Percentiles rank a stretch among this genome's conserved stretches.
phyloP scores from a whole-genome alignment of 2,888 invertebrate species.

The Allygus modestus region DNA sequence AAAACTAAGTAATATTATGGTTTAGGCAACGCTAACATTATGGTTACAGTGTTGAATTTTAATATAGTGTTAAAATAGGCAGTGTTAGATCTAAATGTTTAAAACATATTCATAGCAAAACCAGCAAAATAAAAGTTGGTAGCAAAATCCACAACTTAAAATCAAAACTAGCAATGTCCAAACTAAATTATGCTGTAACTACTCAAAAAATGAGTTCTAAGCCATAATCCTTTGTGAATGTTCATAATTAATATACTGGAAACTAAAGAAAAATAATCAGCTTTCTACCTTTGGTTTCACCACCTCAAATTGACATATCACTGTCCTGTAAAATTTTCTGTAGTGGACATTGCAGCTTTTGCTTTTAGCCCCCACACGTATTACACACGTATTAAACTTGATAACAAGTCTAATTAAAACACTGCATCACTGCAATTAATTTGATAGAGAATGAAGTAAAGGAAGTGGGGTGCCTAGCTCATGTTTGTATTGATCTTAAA shows the following conservation, averaged over 20 bases:
- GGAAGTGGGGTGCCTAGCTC: too few species aligned
- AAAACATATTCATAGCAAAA: constrained; percentile 37
- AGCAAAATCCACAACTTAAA: constrained; percentile 53
- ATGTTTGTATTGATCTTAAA: too few species aligned
- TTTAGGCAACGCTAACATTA: constrained; percentile 55
- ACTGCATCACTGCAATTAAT: too few species aligned
- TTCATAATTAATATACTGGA: constrained; percentile 46
- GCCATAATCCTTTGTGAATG: constrained; percentile 19
- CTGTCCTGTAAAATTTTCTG: constrained; percentile 58
- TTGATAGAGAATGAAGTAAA: too few species aligned
- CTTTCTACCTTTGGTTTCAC: constrained; percentile 47
- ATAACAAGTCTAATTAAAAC: too few species aligned
- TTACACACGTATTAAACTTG: too few species aligned
- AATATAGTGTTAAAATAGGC: constrained; percentile 44
- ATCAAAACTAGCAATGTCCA: constrained; percentile 44
- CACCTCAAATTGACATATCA: constrained; percentile 40
- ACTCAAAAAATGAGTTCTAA: constrained; percentile 26
- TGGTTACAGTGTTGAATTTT: constrained; percentile 45
- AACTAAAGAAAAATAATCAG: constrained; percentile 30
- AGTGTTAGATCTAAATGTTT: constrained; percentile 41
- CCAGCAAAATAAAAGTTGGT: constrained; percentile 2
- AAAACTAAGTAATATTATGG: constrained; percentile 39
- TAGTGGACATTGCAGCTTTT: constrained; percentile 52
- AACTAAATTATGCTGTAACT: constrained; percentile 26
- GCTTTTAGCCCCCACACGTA: constrained; percentile 30